Base-by-base conservation (phyloP, 2,888 invertebrate genomes). In the Lochmaea capreae region DNA sequence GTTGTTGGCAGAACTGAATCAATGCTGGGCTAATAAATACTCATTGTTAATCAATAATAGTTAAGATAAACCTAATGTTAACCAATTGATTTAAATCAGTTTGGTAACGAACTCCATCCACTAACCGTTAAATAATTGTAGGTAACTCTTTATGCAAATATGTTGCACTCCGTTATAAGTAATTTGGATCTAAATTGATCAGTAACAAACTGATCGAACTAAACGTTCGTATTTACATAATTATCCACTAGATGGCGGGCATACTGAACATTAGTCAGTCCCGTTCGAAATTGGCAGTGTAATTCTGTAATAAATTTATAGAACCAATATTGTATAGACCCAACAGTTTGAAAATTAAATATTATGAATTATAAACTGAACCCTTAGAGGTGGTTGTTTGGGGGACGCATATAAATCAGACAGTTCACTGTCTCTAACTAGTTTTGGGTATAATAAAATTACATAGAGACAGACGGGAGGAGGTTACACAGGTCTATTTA, bases 151-250 rank as follows among this genome's bases (percentile, higher is more conserved):
- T 54, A 54, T 54, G 54, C 16, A 54, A 54, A 54, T 54, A 16
- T 18, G n/a, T 54, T 16, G 16, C n/a, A 52, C 3, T 52, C 52
- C 3, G 52, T 52, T 54, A 18, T 54, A 54, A 54, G 54, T 54
- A 54, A 54, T 54, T 54, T 54, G 9, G 16, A 54, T 54, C 18
- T 54, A 54, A 54, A 54, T 54, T 54, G 54, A 54, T 54, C 54
- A 10, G 54, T 18, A 54, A 54, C 54, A 54, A 54, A 54, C 54
- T 54, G 54, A 54, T 16, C 54, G 16, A 10, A 10, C 54, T 54
- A 54, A 54, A 54, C 54, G 16, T 54, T 52, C 18, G 54, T 54
- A 54, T 54, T 54, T 54, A 54, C 54, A 54, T 54, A 54, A 54
- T 54, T 54, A 54, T 54, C 54, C 54, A 18, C 54, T 54, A 54